Evolutionary conservation across 2,888 invertebrate species (phyloP), one percentile per base, ranked within the genome.

Genomic region (Nasonia oneida): DNA sequence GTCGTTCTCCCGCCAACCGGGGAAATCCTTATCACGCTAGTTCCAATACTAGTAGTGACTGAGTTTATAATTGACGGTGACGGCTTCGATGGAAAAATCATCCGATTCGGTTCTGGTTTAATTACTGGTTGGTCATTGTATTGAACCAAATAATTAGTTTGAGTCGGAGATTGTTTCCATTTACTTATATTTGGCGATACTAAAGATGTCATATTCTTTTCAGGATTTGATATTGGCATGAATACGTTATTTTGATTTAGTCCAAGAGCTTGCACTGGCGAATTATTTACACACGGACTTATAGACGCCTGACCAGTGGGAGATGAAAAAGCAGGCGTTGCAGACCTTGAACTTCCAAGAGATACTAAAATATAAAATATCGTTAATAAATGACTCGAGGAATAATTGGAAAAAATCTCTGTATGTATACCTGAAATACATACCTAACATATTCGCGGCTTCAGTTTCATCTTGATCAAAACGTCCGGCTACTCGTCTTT

Each of bases 401-500:
- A 1, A 3, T 14, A 15, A 71, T 39, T 37, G 8, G 8, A 18
- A 71, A 77, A 47, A 47, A 1, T 47, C 12, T 8, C 47, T 23
- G n/a, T 57, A 23, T 33, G 47, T 50, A 33, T 18, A 14, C 4
- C 10, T 18, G n/a, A 23, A 39, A 15, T 8, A 92, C 94, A 93
- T 94, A 97, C 97, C 97, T 87, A 99, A 95, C 98, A 98, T 98
- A 93, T 98, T 98, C 76, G 99, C 99, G 87, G 98, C 99, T 94
- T 99, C 99, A 1, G 98, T 98, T 94, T 99, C 99, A 91, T 99
- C 98, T 89, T 97, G 97, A 94, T 98, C 98, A 93, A 98, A 98
- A 84, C 97, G 95, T 3, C 97, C 97, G 61, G 97, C 95, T 90
- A 97, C 96, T 89, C 97, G 95, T 88, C 95, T 91, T 88, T 95